phyloP scores from a whole-genome alignment of 2,113 vertebrate genomes.

The Dermatemys mawii region DNA sequence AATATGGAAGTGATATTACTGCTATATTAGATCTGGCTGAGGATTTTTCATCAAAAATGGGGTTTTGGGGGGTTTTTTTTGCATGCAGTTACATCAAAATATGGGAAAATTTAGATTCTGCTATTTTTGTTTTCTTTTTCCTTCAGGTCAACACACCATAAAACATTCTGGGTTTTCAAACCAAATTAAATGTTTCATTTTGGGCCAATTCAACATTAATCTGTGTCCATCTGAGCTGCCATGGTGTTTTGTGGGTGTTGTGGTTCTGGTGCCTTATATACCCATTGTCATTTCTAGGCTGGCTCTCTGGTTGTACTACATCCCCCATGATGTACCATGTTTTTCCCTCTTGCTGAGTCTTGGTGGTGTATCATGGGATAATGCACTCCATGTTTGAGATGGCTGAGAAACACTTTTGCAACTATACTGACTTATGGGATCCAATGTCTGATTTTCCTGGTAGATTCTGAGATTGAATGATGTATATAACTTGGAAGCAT shows the following conservation, averaged over 20 bases:
- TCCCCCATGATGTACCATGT: neutral
- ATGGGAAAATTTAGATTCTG: neutral
- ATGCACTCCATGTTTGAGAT: neutral
- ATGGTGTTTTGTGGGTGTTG: neutral
- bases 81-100: too few species aligned
- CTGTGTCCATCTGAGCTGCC: neutral
- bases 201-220: neutral
- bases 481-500: neutral
- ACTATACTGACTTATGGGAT: neutral
- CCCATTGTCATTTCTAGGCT: neutral
- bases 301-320: neutral
- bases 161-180: neutral
- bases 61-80: too few species aligned
- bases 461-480: neutral
- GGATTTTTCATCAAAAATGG: neutral
- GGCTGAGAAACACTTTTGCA: neutral
- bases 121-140: neutral
- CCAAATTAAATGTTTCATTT: slow-evolving; percentile 12
- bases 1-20: neutral
- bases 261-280: neutral
- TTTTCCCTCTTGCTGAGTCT: neutral
- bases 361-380: neutral
- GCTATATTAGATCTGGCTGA: neutral
- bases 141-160: neutral
- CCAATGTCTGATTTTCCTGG: neutral